A percentile compares a stretch with the other conserved stretches of the same genome.
Evolutionary conservation across 2,888 invertebrate species (phyloP).

Genomic region (Mesorhabditis spiculigera): DNA sequence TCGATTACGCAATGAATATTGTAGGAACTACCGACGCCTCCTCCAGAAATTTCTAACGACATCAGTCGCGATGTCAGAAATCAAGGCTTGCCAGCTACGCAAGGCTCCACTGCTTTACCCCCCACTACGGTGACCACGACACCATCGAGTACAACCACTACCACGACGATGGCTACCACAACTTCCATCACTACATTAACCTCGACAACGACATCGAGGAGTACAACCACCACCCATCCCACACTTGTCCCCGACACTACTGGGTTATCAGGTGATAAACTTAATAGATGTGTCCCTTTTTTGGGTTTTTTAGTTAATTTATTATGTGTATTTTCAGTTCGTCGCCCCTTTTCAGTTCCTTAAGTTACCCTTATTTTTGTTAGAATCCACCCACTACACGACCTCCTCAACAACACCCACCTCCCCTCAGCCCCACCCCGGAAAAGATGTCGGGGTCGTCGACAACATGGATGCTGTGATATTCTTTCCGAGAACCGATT

Average conservation of each 20-base stretch:
- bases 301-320: background rate
- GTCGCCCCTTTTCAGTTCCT: too few relatives aligned
- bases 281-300: too few relatives aligned
- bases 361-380: too few relatives aligned
- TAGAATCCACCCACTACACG: too few relatives aligned
- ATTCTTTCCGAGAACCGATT: background rate
- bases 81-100: background rate
- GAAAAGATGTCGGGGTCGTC: background rate
- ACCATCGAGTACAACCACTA: background rate
- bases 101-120: too few relatives aligned
- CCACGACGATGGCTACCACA: background rate
- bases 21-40: background rate
- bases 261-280: too few relatives aligned
- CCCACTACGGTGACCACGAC: background rate
- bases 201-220: background rate
- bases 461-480: background rate
- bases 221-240: background rate
- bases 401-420: background rate
- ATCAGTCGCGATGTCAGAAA: background rate
- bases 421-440: background rate
- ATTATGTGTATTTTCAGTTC: too few relatives aligned
- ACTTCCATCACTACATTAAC: background rate
- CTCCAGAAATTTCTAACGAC: background rate
- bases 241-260: background rate
- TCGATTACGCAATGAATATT: background rate